Conservation (phyloP, 2,797 vertebrate species). For the Harpagifer antarcticus region DNA sequence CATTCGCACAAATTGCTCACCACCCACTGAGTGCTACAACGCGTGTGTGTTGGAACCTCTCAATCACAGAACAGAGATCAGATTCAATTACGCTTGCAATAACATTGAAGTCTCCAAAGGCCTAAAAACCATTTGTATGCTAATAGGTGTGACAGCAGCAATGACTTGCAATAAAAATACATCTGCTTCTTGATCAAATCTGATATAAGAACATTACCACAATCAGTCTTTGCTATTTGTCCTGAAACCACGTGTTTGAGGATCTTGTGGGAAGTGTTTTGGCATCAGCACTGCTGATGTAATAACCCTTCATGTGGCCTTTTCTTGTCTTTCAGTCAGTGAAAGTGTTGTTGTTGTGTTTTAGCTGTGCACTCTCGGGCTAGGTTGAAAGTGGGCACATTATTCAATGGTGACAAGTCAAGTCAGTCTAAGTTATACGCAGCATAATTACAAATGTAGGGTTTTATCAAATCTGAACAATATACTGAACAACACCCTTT, state of each 20-base stretch:
- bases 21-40: neutral
- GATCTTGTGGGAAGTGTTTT: constrained; percentile 65
- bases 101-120: constrained; percentile 74
- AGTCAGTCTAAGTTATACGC: constrained; percentile 1
- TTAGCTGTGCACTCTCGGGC: neutral
- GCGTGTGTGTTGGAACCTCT: constrained; percentile 58
- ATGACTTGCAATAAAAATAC: constrained; percentile 84
- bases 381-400: constrained; percentile 8
- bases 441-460: neutral
- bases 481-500: neutral
- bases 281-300: constrained; percentile 44
- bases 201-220: constrained; percentile 77
- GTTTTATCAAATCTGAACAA: neutral
- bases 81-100: constrained; percentile 79
- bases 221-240: constrained; percentile 70
- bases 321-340: constrained; percentile 19
- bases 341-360: constrained; percentile 12
- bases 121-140: constrained; percentile 85
- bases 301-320: constrained; percentile 39
- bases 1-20: neutral
- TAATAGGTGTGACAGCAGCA: constrained; percentile 83
- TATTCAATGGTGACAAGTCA: neutral
- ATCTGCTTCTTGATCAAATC: constrained; percentile 83
- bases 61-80: constrained; percentile 77
- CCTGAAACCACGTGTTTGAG: constrained; percentile 65